A percentile compares a stretch with the other conserved stretches of the same genome.
Evolutionary conservation across 2,113 vertebrate genomes (phyloP).

Genomic region (Actinemys pallida): DNA sequence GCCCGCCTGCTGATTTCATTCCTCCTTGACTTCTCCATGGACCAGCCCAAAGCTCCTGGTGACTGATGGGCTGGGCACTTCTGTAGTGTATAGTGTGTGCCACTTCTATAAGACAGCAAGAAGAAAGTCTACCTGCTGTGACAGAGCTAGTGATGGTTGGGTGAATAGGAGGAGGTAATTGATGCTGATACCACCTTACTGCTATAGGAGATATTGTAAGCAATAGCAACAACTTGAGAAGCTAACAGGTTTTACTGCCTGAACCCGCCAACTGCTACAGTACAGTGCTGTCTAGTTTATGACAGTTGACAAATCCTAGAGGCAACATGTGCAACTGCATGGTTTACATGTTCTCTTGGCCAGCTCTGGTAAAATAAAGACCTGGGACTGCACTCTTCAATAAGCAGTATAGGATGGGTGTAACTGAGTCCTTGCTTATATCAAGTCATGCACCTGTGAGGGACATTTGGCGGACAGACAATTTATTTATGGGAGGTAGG

Average conservation of each 20-base stretch:
- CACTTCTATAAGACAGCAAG: too few species aligned
- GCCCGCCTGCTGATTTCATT: too few species aligned
- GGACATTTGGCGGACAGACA: rapidly evolving
- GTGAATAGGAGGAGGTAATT: too few species aligned
- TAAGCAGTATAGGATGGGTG: background rate
- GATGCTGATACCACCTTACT: background rate
- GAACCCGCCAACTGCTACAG: background rate
- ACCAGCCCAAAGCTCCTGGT: too few species aligned
- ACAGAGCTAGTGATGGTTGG: too few species aligned
- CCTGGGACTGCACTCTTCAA: background rate
- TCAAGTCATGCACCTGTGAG: background rate
- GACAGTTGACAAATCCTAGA: background rate
- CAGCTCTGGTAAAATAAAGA: background rate
- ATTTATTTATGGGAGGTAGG: rapidly evolving
- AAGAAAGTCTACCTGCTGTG: too few species aligned
- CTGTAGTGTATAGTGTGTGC: too few species aligned
- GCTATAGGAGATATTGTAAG: background rate
- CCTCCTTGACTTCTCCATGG: too few species aligned
- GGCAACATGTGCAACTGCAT: background rate
- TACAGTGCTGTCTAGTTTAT: background rate
- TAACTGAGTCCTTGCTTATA: background rate
- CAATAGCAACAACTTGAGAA: background rate
- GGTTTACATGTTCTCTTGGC: background rate
- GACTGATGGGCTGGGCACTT: too few species aligned
- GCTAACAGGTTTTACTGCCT: background rate